Percentiles rank a stretch among this genome's conserved stretches.
These are phyloP conservation scores for Bothrops jararaca DNA, from an alignment of 2,113 vertebrate species.

Conservation along the genomic window DNA sequence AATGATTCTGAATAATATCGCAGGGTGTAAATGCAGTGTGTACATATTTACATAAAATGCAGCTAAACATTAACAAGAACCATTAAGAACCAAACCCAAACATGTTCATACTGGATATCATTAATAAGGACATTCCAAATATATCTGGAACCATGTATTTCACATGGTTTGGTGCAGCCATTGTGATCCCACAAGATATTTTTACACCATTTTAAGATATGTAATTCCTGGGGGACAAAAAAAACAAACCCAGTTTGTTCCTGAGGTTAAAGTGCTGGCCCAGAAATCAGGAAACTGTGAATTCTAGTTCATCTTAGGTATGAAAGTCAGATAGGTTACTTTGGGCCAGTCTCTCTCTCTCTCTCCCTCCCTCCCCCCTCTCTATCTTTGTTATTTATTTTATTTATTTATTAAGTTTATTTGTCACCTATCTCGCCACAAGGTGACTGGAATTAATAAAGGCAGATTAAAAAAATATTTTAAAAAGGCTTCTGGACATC, in stretches of 20 bases:
- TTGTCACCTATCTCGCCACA: neutral
- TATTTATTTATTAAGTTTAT: neutral
- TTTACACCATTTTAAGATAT: neutral
- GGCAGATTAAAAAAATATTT: neutral
- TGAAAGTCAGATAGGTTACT: no score
- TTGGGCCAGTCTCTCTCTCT: no score
- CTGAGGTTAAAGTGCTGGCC: no score
- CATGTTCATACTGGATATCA: neutral
- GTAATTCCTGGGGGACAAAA: neutral
- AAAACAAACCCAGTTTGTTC: neutral
- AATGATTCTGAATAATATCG: neutral
- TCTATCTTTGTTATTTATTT: no score
- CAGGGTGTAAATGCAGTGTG: neutral
- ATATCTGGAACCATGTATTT: neutral
- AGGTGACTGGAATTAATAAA: neutral
- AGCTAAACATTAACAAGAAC: neutral
- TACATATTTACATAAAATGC: neutral
- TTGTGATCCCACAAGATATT: neutral
- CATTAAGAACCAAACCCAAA: neutral
- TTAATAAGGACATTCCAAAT: neutral
- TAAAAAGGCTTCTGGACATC: neutral
- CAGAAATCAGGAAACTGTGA: no score
- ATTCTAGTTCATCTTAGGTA: no score
- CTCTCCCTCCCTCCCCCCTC: no score
- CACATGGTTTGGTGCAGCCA: neutral